A percentile compares a stretch with the other conserved stretches of the same genome.
These are phyloP conservation scores for Coptodon rendalli DNA, from an alignment of 2,113 vertebrate genomes.

Conservation along the genomic window DNA sequence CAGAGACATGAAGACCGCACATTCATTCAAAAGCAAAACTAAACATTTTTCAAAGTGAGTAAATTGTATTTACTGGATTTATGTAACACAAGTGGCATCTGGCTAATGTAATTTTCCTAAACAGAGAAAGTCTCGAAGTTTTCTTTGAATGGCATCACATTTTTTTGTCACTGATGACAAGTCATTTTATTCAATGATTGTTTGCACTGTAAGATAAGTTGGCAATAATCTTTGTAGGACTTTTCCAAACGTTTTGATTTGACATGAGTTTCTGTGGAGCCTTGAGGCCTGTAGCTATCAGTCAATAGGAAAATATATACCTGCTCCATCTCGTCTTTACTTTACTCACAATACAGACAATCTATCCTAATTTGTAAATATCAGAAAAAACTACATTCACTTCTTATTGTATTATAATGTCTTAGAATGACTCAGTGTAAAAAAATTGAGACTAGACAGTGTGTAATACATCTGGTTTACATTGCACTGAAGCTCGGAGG, in stretches of 20 bases:
- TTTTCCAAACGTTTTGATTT: neutral
- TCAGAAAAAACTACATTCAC: neutral
- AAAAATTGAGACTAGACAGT: neutral
- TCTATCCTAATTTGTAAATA: neutral
- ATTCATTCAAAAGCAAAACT: neutral
- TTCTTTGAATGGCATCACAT: neutral
- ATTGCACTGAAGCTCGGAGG: neutral
- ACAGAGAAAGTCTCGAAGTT: neutral
- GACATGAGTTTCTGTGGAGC: neutral
- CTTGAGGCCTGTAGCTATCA: neutral
- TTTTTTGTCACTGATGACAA: neutral
- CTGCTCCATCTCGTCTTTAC: neutral
- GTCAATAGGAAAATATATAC: neutral
- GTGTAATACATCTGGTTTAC: neutral
- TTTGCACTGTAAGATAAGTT: neutral
- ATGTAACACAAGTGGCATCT: neutral
- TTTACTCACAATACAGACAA: neutral
- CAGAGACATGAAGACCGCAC: neutral
- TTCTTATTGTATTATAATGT: neutral
- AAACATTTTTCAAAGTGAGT: neutral
- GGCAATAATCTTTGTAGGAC: neutral
- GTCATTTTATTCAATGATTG: neutral
- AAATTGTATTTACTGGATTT: neutral
- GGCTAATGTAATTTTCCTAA: neutral
- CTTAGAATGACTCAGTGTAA: neutral